A percentile compares a stretch with the other conserved stretches of the same genome.
phyloP scores from a whole-genome alignment of 1,140 invertebrate species.

The Rhopalosiphum maidis region DNA sequence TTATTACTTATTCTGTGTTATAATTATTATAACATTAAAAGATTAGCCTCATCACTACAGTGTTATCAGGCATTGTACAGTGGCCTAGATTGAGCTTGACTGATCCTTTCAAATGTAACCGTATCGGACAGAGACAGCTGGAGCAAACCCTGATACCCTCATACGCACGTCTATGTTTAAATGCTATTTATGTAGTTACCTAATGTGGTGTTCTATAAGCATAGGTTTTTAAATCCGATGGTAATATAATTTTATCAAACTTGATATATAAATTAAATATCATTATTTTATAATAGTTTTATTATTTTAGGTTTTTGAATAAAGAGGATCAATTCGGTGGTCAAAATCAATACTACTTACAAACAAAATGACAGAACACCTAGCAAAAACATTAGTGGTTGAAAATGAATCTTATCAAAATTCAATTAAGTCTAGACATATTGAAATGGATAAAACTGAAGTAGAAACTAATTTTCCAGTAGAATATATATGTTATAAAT shows the following conservation, averaged over 20 bases:
- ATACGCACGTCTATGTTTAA: background rate
- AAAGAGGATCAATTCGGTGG: background rate
- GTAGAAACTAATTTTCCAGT: background rate
- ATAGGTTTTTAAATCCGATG: background rate
- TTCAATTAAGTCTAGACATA: background rate
- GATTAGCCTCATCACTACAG: background rate
- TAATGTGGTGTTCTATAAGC: background rate
- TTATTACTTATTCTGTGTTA: background rate
- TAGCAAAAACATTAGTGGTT: background rate
- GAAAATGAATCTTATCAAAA: background rate
- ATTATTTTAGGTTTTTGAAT: slow-evolving; percentile 17
- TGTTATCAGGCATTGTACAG: background rate
- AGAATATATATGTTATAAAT: slow-evolving; percentile 32
- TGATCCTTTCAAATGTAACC: background rate
- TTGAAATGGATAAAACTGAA: slow-evolving; percentile 17
- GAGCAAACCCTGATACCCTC: too few relatives aligned
- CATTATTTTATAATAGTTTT: background rate
- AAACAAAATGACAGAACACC: background rate
- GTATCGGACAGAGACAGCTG: background rate
- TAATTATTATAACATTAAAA: background rate
- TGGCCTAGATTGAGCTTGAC: background rate
- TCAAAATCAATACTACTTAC: background rate
- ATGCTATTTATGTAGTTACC: background rate
- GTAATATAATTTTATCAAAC: background rate
- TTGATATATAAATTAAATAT: background rate